phyloP scores from a whole-genome alignment of 2,797 vertebrate species.

The Onychomys leucogaster region DNA sequence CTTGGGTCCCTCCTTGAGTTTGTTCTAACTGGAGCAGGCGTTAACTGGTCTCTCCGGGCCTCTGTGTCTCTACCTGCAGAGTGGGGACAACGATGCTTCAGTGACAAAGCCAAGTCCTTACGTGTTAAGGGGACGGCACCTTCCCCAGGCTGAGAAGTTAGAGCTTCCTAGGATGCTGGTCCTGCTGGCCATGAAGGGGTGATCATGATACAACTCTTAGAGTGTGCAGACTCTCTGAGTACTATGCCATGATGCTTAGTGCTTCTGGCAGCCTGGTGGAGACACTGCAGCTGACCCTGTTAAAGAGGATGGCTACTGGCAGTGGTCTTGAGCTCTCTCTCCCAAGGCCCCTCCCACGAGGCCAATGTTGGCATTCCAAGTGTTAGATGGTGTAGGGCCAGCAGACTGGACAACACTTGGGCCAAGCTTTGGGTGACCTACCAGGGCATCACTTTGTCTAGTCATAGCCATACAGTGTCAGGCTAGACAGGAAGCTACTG shows the following conservation, averaged over 20 bases:
- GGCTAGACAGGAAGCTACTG: neutral
- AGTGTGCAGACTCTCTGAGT: neutral
- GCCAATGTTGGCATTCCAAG: neutral
- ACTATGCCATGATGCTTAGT: rapidly evolving
- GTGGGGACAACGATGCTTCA: rapidly evolving
- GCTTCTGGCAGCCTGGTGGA: rapidly evolving
- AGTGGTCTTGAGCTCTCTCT: rapidly evolving
- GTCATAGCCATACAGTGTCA: rapidly evolving
- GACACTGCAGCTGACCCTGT: rapidly evolving
- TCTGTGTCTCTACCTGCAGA: rapidly evolving
- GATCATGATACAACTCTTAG: neutral
- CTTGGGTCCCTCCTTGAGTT: neutral
- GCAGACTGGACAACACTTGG: neutral
- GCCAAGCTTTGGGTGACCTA: neutral
- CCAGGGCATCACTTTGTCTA: too few relatives aligned
- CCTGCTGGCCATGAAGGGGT: neutral
- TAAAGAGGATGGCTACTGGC: rapidly evolving
- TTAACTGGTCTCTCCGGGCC: neutral
- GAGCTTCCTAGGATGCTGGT: rapidly evolving
- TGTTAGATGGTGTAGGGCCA: neutral
- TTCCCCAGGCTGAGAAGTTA: rapidly evolving
- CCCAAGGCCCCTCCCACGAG: rapidly evolving
- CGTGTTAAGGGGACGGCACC: rapidly evolving
- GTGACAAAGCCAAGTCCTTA: rapidly evolving
- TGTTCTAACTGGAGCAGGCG: rapidly evolving